Conservation (phyloP, 2,888 invertebrate genomes). For the Dascillus cervinus region DNA sequence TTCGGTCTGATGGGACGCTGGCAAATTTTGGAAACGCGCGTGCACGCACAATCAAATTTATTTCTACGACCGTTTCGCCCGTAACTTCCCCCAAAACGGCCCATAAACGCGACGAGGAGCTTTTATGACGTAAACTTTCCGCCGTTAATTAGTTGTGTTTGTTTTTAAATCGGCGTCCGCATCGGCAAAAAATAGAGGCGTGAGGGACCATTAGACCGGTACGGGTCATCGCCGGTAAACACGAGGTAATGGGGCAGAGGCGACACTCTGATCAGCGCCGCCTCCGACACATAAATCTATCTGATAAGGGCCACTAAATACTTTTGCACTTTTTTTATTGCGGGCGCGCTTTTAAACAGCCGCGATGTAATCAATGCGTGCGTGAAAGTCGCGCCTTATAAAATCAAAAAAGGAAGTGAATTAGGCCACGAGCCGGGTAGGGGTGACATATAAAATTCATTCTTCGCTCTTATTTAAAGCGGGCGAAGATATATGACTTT, state of each 20-base stretch:
- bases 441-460: constrained; percentile 13
- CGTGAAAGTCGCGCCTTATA: too few species aligned
- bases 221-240: constrained; percentile 27
- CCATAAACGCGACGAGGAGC: too few species aligned
- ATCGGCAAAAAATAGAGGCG: too few species aligned
- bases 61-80: constrained; percentile 22
- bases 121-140: too few species aligned
- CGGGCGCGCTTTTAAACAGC: too few species aligned
- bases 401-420: too few species aligned
- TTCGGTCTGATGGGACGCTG: constrained; percentile 25
- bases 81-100: too few species aligned
- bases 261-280: constrained; percentile 23
- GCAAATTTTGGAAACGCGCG: constrained; percentile 22
- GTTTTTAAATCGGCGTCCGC: too few species aligned
- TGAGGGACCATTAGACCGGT: constrained; percentile 23
- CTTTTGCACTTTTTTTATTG: too few species aligned
- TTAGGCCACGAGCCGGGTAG: too few species aligned
- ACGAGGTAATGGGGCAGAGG: constrained; percentile 26
- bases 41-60: constrained; percentile 26
- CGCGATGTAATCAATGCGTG: too few species aligned
- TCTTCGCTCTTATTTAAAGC: constrained; percentile 15
- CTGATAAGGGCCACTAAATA: constrained; percentile 19
- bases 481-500: constrained; percentile 15
- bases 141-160: too few species aligned
- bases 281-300: constrained; percentile 22